phyloP scores from a whole-genome alignment of 2,888 invertebrate genomes.

The Agrypnus murinus region DNA sequence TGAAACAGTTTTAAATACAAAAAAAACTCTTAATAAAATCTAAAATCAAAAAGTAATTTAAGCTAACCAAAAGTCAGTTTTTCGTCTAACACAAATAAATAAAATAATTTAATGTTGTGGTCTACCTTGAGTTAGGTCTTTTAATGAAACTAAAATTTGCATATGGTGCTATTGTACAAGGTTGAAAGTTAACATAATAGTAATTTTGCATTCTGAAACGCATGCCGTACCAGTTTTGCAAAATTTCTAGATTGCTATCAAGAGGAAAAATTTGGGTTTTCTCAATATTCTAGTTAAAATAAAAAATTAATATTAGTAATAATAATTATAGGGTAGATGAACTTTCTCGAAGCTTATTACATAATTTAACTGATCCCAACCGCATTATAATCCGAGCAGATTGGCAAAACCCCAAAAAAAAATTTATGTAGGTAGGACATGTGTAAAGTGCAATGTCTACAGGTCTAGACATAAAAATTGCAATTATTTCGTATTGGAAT shows the following conservation, averaged over 20 bases:
- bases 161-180: neutral
- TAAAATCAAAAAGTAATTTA: too few species aligned
- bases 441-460: constrained; percentile 1
- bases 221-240: neutral
- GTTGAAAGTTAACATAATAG: constrained; percentile 1
- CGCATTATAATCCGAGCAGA: constrained; percentile 23
- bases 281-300: too few species aligned
- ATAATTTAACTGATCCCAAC: constrained; percentile 16
- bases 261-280: too few species aligned
- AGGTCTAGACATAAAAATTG: constrained; percentile 6
- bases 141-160: neutral
- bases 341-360: constrained; percentile 15
- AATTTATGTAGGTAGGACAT: constrained; percentile 18
- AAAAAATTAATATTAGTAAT: constrained; percentile 6
- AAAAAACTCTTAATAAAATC: too few species aligned
- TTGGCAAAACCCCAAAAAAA: constrained; percentile 23
- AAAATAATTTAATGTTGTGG: neutral
- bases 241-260: too few species aligned
- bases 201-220: neutral
- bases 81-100: too few species aligned
- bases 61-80: too few species aligned
- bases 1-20: too few species aligned
- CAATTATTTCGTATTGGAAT: neutral
- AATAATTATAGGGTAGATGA: constrained; percentile 33
- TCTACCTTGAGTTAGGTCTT: constrained; percentile 10